Percentiles rank a stretch among this genome's conserved stretches.
Evolutionary conservation across 2,888 invertebrate species (phyloP).

Genomic region (Malachius bipustulatus): DNA sequence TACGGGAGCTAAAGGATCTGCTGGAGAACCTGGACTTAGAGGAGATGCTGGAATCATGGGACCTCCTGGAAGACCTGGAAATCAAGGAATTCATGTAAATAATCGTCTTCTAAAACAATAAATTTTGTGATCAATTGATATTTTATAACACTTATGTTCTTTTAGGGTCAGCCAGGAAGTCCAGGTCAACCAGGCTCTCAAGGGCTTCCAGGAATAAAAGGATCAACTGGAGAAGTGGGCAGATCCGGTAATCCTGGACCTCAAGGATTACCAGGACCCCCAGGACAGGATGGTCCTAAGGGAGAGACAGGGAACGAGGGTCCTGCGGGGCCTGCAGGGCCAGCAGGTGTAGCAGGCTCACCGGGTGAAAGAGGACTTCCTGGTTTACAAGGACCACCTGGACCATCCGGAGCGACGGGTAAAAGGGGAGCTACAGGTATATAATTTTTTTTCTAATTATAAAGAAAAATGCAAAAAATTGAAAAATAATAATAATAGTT

Average conservation of each 20-base stretch:
- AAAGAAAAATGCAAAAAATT: too few species aligned
- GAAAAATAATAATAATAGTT: too few species aligned
- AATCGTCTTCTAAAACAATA: neutral
- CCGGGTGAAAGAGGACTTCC: conserved; percentile 51
- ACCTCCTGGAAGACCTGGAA: conserved; percentile 67
- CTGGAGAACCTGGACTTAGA: conserved; percentile 64
- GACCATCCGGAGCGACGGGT: conserved; percentile 52
- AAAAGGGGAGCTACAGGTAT: conserved; percentile 52
- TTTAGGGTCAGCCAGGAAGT: conserved; percentile 58
- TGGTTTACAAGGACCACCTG: conserved; percentile 47
- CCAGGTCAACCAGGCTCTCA: conserved; percentile 57
- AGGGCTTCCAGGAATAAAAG: conserved; percentile 62
- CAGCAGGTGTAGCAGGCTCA: conserved; percentile 56
- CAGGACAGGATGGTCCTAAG: conserved; percentile 61
- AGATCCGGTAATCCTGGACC: conserved; percentile 54
- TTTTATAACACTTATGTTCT: conserved; percentile 9
- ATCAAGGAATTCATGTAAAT: conserved; percentile 57
- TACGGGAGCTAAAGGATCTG: conserved; percentile 58
- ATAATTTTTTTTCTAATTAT: conserved; percentile 40
- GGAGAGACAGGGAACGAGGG: conserved; percentile 64
- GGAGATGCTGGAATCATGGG: conserved; percentile 65
- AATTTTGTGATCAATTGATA: neutral
- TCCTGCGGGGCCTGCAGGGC: conserved; percentile 55
- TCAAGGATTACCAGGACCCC: conserved; percentile 57
- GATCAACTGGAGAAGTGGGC: conserved; percentile 56